phyloP scores from a whole-genome alignment of 2,113 vertebrate genomes.

The Patagioenas fasciata region DNA sequence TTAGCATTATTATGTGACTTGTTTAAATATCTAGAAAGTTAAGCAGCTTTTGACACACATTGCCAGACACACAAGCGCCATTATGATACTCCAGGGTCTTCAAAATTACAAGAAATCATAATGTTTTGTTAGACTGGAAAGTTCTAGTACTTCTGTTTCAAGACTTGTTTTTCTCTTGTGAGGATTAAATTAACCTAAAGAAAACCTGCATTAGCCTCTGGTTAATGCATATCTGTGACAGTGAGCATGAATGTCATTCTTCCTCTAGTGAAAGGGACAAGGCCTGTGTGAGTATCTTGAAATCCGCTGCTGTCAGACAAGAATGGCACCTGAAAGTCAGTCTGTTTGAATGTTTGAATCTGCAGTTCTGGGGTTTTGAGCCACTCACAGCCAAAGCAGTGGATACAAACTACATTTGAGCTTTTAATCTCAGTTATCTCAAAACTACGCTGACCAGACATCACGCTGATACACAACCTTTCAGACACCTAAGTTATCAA shows the following conservation, averaged over 20 bases:
- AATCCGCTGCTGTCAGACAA: neutral
- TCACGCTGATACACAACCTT: neutral
- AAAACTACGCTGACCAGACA: neutral
- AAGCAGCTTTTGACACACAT: neutral
- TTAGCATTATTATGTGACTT: neutral
- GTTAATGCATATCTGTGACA: neutral
- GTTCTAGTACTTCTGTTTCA: neutral
- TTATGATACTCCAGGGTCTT: neutral
- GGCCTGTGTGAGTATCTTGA: neutral
- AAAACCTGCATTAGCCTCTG: neutral
- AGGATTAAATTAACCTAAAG: neutral
- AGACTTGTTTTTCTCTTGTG: neutral
- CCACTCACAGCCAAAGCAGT: neutral
- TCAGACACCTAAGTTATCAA: neutral
- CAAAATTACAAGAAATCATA: neutral
- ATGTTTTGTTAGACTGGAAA: neutral
- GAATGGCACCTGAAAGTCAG: neutral
- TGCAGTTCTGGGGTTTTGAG: neutral
- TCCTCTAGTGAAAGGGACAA: neutral
- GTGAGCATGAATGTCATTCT: neutral
- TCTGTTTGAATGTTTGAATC: accelerated
- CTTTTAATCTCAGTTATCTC: neutral
- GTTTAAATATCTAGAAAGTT: neutral
- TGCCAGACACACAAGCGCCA: neutral
- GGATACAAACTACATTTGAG: neutral